Percentiles rank a stretch among this genome's conserved stretches.
Conservation (phyloP, 2,888 invertebrate genomes). For the Chymomyza procnemis region DNA sequence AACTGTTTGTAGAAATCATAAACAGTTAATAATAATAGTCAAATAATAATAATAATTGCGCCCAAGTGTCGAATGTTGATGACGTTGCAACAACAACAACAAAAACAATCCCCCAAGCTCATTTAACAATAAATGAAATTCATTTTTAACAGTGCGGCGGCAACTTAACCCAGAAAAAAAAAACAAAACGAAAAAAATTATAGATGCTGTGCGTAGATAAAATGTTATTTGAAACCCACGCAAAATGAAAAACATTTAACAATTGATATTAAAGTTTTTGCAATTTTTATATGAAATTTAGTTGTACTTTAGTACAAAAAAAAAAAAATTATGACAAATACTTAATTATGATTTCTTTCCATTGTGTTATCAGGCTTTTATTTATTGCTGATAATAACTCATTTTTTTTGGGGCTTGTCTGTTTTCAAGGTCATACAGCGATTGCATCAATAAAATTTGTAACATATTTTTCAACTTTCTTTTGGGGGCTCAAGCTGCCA, state of each 20-base stretch:
- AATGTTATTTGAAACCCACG: not conserved
- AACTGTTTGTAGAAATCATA: conserved; percentile 29
- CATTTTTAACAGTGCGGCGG: conserved; percentile 26
- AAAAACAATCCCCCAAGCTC: not conserved
- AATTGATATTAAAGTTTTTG: not conserved
- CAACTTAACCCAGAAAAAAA: conserved; percentile 58
- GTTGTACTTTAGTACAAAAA: conserved; percentile 3
- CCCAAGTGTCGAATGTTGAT: conserved; percentile 23
- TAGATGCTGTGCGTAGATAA: not conserved
- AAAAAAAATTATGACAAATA: conserved; percentile 34
- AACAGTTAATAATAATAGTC: conserved; percentile 26
- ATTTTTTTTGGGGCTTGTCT: not conserved
- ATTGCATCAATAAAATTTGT: not conserved
- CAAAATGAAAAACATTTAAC: not conserved
- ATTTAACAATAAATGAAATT: not conserved
- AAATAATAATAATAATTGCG: conserved; percentile 30
- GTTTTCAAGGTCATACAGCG: not conserved
- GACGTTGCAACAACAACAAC: conserved; percentile 5
- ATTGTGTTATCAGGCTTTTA: not conserved
- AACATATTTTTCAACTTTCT: not conserved
- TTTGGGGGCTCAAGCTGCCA: not conserved
- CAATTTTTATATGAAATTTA: not conserved
- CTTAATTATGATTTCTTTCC: conserved; percentile 27
- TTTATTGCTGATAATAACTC: not conserved
- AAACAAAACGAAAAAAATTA: conserved; percentile 13